These are phyloP conservation scores for silkworm (Bombyx mori) DNA, from an alignment of 1,140 invertebrate species.

Conservation along the genomic window DNA sequence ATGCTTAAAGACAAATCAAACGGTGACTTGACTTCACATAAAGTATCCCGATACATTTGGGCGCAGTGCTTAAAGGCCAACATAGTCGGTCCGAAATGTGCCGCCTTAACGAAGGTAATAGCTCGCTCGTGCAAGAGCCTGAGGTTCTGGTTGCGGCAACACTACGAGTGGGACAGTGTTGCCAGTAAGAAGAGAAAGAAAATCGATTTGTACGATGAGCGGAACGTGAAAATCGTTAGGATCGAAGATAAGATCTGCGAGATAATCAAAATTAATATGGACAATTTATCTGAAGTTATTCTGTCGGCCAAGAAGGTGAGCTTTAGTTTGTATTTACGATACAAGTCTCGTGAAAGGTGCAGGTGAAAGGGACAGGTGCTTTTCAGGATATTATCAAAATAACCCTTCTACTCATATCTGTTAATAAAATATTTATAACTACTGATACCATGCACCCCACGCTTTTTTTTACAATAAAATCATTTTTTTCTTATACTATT, in stretches of 20 bases:
- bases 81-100: constrained; percentile 47
- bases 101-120: constrained; percentile 45
- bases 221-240: constrained; percentile 23
- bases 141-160: constrained; percentile 41
- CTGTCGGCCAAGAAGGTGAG: constrained; percentile 53
- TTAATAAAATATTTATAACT: too few species aligned
- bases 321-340: constrained; percentile 10
- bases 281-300: constrained; percentile 46
- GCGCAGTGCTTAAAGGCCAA: constrained; percentile 46
- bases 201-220: constrained; percentile 16
- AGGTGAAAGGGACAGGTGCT: too few species aligned
- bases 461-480: too few species aligned
- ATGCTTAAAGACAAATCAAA: constrained; percentile 35
- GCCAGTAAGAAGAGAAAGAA: constrained; percentile 13
- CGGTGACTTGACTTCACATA: constrained; percentile 23
- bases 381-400: too few species aligned
- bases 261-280: constrained; percentile 38
- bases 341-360: too few species aligned
- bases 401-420: too few species aligned
- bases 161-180: constrained; percentile 30
- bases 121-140: constrained; percentile 37
- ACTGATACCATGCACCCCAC: too few species aligned
- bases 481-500: too few species aligned
- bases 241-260: constrained; percentile 44
- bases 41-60: constrained; percentile 44